These are phyloP conservation scores for Macrocentrus cingulum DNA, from an alignment of 1,140 invertebrate genomes.

Conservation along the genomic window DNA sequence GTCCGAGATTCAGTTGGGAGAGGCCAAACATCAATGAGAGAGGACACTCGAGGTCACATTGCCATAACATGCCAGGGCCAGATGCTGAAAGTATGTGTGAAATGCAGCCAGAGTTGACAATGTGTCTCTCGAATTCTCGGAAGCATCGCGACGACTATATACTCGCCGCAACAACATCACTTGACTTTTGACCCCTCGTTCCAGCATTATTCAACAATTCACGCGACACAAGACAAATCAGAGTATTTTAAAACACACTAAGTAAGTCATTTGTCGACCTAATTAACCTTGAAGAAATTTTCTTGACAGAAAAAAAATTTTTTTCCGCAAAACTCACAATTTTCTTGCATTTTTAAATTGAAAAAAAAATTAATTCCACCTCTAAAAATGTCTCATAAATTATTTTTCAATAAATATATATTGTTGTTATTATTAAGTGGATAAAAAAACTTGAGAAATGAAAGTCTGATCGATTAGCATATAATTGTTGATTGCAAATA, in stretches of 20 bases:
- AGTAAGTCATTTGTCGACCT: background rate
- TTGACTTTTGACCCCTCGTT: constrained; percentile 16
- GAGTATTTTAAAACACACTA: background rate
- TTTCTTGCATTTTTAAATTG: too few species aligned
- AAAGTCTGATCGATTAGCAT: background rate
- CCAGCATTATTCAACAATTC: background rate
- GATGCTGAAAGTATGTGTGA: constrained; percentile 30
- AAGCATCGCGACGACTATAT: constrained; percentile 5
- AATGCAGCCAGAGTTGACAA: constrained; percentile 28
- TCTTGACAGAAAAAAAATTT: too few species aligned
- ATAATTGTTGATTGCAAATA: background rate
- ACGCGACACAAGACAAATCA: background rate
- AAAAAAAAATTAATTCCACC: too few species aligned
- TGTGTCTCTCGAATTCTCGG: constrained; percentile 22
- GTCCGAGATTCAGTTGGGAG: constrained; percentile 5
- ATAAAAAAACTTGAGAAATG: background rate
- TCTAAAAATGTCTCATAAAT: too few species aligned
- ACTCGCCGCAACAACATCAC: constrained; percentile 6
- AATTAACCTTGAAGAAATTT: too few species aligned
- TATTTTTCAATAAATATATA: too few species aligned
- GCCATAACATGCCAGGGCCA: constrained; percentile 30
- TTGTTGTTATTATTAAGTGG: too few species aligned
- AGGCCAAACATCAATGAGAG: background rate
- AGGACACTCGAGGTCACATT: background rate
- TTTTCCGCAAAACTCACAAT: too few species aligned